Evolutionary conservation across 1,140 invertebrate genomes (phyloP).

Genomic region (Nymphalis io): DNA sequence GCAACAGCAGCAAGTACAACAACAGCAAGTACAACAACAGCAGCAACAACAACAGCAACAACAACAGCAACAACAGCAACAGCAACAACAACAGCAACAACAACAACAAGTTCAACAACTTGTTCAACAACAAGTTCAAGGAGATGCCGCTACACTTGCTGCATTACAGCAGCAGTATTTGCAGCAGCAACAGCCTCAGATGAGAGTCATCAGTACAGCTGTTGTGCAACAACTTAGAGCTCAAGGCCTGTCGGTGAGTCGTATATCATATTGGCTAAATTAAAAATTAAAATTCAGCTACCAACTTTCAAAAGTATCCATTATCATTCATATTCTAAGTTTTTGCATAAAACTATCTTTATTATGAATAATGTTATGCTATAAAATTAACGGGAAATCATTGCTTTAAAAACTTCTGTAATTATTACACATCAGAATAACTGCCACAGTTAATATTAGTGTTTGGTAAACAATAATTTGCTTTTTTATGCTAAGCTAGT

Average conservation of each 20-base stretch:
- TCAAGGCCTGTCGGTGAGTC: slow-evolving; percentile 75
- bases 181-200: slow-evolving; percentile 81
- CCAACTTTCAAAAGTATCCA: background rate
- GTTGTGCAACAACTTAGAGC: slow-evolving; percentile 78
- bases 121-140: slow-evolving; percentile 67
- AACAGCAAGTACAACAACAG: slow-evolving; percentile 63
- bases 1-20: slow-evolving; percentile 62
- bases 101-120: slow-evolving; percentile 59
- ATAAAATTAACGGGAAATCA: too few species aligned
- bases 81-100: slow-evolving; percentile 72
- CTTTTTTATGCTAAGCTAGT: too few species aligned
- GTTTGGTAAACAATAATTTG: too few species aligned
- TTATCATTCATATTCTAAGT: background rate
- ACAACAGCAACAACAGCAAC: slow-evolving; percentile 75
- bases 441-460: too few species aligned
- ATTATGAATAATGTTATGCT: too few species aligned
- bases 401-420: too few species aligned
- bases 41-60: slow-evolving; percentile 65
- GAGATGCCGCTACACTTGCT: slow-evolving; percentile 65
- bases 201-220: slow-evolving; percentile 78
- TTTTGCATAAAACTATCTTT: background rate
- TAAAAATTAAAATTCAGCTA: background rate
- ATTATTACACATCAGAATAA: too few species aligned
- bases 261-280: background rate
- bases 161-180: slow-evolving; percentile 77